These are phyloP conservation scores for Sinocyclocheilus rhinocerous DNA, from an alignment of 2,113 vertebrate genomes.

Conservation along the genomic window DNA sequence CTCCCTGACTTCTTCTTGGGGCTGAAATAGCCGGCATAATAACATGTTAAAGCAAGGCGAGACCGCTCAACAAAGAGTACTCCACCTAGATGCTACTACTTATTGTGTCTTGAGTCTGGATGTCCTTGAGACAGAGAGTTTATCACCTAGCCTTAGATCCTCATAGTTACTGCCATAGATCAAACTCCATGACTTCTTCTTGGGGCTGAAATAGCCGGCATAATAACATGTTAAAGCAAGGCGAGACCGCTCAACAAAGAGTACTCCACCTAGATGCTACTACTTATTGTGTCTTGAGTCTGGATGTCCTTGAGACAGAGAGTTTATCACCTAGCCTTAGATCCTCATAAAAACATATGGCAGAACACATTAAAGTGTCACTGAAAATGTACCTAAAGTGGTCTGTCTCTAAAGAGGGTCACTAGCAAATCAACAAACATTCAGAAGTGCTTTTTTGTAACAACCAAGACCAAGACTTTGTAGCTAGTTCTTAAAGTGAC, in stretches of 20 bases:
- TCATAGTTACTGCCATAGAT: slow-evolving; percentile 52
- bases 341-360: slow-evolving; percentile 45
- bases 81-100: slow-evolving; percentile 63
- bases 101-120: slow-evolving; percentile 47
- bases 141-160: slow-evolving; percentile 47
- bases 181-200: slow-evolving; percentile 52
- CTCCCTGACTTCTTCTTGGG: slow-evolving; percentile 47
- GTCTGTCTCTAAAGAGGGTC: slow-evolving; percentile 8
- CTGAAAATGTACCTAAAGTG: slow-evolving; percentile 38
- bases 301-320: slow-evolving; percentile 63
- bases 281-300: slow-evolving; percentile 56
- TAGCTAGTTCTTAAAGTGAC: neutral
- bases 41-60: slow-evolving; percentile 58
- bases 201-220: slow-evolving; percentile 42
- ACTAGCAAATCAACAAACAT: slow-evolving; percentile 39
- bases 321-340: slow-evolving; percentile 56
- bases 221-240: slow-evolving; percentile 62
- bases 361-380: slow-evolving; percentile 35
- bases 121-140: slow-evolving; percentile 66
- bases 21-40: slow-evolving; percentile 53
- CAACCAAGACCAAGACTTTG: neutral
- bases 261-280: slow-evolving; percentile 60
- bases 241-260: slow-evolving; percentile 42
- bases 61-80: slow-evolving; percentile 42
- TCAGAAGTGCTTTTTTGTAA: neutral